Conservation (phyloP, 2,888 invertebrate genomes). For the Pilophorus perplexus region DNA sequence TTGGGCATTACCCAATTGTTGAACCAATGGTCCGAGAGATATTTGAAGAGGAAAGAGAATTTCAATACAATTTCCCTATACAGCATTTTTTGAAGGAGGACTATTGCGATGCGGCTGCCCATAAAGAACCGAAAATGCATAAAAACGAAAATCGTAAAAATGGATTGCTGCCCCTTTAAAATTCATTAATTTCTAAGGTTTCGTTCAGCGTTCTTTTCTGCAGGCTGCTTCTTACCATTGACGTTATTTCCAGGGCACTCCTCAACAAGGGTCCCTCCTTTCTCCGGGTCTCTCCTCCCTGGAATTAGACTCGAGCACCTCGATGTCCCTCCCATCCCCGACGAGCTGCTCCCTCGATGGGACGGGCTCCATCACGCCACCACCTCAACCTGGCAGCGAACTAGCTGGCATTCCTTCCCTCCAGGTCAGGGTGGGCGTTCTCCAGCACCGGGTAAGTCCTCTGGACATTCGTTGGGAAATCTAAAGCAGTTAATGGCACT, state of each 20-base stretch:
- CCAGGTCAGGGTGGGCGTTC: conserved; percentile 66
- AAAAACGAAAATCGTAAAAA: too few relatives aligned
- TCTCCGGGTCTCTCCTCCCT: conserved; percentile 53
- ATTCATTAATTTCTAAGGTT: background rate
- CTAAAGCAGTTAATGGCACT: conserved; percentile 22
- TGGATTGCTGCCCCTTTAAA: background rate
- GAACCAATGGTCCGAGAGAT: too few relatives aligned
- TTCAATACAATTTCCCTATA: too few relatives aligned
- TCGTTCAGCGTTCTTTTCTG: too few relatives aligned
- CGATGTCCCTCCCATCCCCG: conserved; percentile 76
- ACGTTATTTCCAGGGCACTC: conserved; percentile 46
- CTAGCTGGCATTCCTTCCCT: conserved; percentile 58
- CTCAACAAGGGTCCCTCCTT: conserved; percentile 49
- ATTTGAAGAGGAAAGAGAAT: too few relatives aligned
- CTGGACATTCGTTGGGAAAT: too few relatives aligned
- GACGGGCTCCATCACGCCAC: conserved; percentile 49
- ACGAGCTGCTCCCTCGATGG: conserved; percentile 69
- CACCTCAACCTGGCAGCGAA: conserved; percentile 54
- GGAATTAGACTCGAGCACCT: conserved; percentile 68
- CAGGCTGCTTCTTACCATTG: too few relatives aligned
- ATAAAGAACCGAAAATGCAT: too few relatives aligned
- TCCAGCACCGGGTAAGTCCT: conserved; percentile 84
- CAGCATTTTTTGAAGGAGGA: too few relatives aligned
- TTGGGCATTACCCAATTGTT: too few relatives aligned
- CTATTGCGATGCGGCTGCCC: too few relatives aligned